Evolutionary conservation across 2,113 vertebrate genomes (phyloP).

Genomic region (Acanthisitta chloris): DNA sequence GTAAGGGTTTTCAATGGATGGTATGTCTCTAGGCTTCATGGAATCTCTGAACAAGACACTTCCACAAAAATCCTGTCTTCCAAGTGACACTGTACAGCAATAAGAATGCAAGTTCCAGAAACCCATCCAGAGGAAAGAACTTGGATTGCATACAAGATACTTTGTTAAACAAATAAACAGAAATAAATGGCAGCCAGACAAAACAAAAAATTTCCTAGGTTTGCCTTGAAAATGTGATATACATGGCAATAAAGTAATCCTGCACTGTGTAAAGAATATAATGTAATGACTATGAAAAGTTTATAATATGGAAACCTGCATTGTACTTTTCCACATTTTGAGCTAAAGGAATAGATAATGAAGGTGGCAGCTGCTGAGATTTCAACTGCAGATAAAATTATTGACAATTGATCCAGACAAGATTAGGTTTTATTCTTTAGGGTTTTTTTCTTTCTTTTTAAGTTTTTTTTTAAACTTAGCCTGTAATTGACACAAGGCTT

Average conservation of each 20-base stretch:
- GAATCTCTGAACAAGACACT: background rate
- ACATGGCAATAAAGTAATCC: background rate
- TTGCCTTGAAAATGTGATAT: background rate
- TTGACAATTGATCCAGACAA: background rate
- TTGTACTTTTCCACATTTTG: background rate
- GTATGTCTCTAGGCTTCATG: background rate
- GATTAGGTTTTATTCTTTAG: background rate
- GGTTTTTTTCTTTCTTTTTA: accelerated
- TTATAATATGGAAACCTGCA: background rate
- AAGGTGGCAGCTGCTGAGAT: background rate
- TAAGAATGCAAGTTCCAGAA: background rate
- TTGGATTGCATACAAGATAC: background rate
- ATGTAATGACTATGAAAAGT: background rate
- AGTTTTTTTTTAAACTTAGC: background rate
- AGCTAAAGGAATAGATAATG: background rate
- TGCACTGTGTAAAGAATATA: background rate
- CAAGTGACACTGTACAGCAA: background rate
- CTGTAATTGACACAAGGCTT: background rate
- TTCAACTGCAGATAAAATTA: background rate
- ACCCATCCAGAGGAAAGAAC: background rate
- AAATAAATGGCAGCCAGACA: background rate
- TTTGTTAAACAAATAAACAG: background rate
- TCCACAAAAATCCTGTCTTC: background rate
- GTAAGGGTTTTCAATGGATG: background rate
- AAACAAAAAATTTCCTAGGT: background rate